Percentiles rank a stretch among this genome's conserved stretches.
Conservation (phyloP, 2,797 vertebrate species). For the Lateolabrax maculatus region DNA sequence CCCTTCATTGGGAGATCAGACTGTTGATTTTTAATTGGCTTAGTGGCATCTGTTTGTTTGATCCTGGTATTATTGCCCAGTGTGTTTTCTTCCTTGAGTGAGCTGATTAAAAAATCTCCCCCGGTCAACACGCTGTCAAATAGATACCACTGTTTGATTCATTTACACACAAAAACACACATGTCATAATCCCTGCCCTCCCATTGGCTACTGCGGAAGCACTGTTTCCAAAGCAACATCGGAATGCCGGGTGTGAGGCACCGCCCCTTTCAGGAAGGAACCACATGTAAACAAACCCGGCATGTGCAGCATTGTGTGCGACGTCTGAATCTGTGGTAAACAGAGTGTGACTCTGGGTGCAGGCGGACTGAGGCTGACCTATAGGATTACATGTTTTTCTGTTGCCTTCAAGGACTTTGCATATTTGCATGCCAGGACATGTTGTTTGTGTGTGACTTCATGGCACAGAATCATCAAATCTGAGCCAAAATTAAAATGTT, state of each 20-base stretch:
- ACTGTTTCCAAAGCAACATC: constrained; percentile 86
- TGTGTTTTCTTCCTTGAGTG: constrained; percentile 70
- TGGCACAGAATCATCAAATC: not conserved
- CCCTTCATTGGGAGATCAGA: constrained; percentile 52
- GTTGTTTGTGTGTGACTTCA: constrained; percentile 29
- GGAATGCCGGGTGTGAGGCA: constrained; percentile 68
- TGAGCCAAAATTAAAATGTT: not conserved
- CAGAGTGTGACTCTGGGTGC: constrained; percentile 49
- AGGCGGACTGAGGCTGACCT: constrained; percentile 40
- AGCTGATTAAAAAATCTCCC: constrained; percentile 78
- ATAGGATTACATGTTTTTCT: constrained; percentile 60
- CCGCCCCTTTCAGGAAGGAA: constrained; percentile 80
- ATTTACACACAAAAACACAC: constrained; percentile 66
- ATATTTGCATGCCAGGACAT: not conserved
- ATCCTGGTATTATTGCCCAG: constrained; percentile 65
- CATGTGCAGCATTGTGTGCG: constrained; percentile 64
- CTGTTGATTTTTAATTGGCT: constrained; percentile 72
- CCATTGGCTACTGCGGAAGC: constrained; percentile 74
- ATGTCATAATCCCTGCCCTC: constrained; percentile 70
- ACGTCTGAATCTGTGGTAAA: constrained; percentile 58
- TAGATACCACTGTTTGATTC: constrained; percentile 74
- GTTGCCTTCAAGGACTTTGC: constrained; percentile 16
- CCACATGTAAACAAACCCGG: constrained; percentile 79
- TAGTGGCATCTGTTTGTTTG: constrained; percentile 63
- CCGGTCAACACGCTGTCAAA: constrained; percentile 66